phyloP scores from a whole-genome alignment of 2,888 invertebrate genomes.

The Macropis europaea region DNA sequence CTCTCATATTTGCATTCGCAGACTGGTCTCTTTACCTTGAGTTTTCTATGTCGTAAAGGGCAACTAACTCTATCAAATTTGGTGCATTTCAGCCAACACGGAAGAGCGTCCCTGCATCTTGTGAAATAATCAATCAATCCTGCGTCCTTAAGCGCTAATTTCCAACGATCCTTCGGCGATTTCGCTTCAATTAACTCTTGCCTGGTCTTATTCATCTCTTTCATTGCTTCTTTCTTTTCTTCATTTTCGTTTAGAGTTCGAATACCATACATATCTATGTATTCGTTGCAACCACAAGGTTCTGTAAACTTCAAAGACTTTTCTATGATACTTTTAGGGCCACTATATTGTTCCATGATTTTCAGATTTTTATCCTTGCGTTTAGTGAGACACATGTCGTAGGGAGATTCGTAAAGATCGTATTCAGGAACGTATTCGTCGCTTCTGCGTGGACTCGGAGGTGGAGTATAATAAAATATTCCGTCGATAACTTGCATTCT shows the following conservation, averaged over 20 bases:
- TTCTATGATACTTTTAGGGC: slow-evolving; percentile 41
- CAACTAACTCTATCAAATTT: slow-evolving; percentile 51
- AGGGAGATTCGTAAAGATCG: slow-evolving; percentile 63
- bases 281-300: slow-evolving; percentile 53
- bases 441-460: slow-evolving; percentile 67
- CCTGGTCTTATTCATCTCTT: slow-evolving; percentile 18
- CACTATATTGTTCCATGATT: slow-evolving; percentile 47
- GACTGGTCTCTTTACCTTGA: slow-evolving; percentile 68
- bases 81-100: slow-evolving; percentile 64
- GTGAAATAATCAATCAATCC: slow-evolving; percentile 65
- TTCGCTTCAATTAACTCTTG: slow-evolving; percentile 25
- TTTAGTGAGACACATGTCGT: slow-evolving; percentile 57
- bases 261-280: slow-evolving; percentile 23
- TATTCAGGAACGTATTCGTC: slow-evolving; percentile 75
- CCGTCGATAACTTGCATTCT: slow-evolving; percentile 66
- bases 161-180: slow-evolving; percentile 49
- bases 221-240: background rate
- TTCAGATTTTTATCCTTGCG: slow-evolving; percentile 42
- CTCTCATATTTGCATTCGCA: slow-evolving; percentile 74
- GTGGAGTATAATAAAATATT: slow-evolving; percentile 66
- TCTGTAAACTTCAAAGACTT: slow-evolving; percentile 14
- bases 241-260: background rate
- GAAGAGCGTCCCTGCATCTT: slow-evolving; percentile 51
- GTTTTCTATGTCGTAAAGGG: slow-evolving; percentile 14
- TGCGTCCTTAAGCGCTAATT: slow-evolving; percentile 57